Percentiles rank a stretch among this genome's conserved stretches.
Evolutionary conservation across 2,113 vertebrate genomes (phyloP).

Genomic region (Acrocephalus kingi): DNA sequence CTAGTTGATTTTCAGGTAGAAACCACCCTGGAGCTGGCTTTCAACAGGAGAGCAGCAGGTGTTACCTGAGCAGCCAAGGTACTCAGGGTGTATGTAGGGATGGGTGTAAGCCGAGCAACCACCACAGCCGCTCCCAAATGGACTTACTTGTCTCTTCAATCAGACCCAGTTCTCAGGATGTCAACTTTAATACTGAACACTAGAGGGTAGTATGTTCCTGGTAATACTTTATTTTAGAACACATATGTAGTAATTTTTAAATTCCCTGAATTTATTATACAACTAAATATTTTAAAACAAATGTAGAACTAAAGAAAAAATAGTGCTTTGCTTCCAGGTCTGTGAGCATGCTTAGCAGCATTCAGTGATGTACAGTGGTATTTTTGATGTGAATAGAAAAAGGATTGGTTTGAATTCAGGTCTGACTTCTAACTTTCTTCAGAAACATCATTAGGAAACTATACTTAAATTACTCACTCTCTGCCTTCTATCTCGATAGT

Average conservation of each 20-base stretch:
- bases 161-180: background rate
- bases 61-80: background rate
- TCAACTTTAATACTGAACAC: background rate
- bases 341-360: rapidly evolving
- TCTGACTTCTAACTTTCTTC: background rate
- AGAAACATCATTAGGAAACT: background rate
- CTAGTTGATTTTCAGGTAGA: background rate
- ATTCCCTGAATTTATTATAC: background rate
- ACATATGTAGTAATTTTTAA: background rate
- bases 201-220: slow-evolving; percentile 54
- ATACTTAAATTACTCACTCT: background rate
- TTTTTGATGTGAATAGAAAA: background rate
- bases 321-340: background rate
- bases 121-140: background rate
- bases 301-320: background rate
- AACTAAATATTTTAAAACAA: background rate
- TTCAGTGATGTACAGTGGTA: background rate
- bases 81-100: background rate
- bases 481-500: background rate
- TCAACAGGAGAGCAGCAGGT: background rate
- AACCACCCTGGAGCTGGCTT: background rate
- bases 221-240: background rate
- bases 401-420: background rate
- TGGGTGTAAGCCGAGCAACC: background rate
- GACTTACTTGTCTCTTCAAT: background rate